A percentile compares a stretch with the other conserved stretches of the same genome.
Evolutionary conservation across 2,888 invertebrate genomes (phyloP).

Genomic region (Mythimna albipuncta): DNA sequence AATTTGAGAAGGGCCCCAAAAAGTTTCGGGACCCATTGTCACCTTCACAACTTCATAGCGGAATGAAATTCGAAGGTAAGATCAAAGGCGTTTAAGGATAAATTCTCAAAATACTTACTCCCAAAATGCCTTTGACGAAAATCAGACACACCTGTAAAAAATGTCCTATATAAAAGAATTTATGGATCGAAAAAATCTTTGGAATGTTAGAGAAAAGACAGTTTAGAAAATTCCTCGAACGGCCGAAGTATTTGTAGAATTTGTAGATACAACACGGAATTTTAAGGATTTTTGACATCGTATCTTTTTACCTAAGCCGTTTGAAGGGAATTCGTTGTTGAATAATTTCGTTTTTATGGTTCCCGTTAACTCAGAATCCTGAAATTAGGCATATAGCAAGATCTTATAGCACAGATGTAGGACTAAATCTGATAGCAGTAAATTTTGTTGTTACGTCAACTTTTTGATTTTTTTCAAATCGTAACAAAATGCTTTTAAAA

Average conservation of each 20-base stretch:
- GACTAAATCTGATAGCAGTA: too few species aligned
- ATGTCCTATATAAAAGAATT: slow-evolving; percentile 19
- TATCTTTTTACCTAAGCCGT: neutral
- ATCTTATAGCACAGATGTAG: too few species aligned
- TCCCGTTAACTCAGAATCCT: too few species aligned
- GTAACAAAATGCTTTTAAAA: too few species aligned
- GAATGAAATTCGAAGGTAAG: slow-evolving; percentile 52
- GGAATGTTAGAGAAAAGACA: slow-evolving; percentile 31
- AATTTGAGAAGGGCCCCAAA: slow-evolving; percentile 53
- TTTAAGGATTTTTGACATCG: neutral
- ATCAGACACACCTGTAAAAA: slow-evolving; percentile 63
- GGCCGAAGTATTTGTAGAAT: slow-evolving; percentile 9
- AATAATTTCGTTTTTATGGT: neutral
- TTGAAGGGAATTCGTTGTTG: neutral
- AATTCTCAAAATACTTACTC: slow-evolving; percentile 58
- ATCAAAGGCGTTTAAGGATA: slow-evolving; percentile 59
- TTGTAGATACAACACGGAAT: slow-evolving; percentile 18
- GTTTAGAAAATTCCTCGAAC: slow-evolving; percentile 22
- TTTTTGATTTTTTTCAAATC: too few species aligned
- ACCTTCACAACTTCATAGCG: slow-evolving; percentile 60
- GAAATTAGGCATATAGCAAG: too few species aligned
- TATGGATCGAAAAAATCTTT: slow-evolving; percentile 22
- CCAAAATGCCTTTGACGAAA: slow-evolving; percentile 55
- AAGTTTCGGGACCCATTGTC: slow-evolving; percentile 60
- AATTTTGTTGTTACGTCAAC: too few species aligned